Evolutionary conservation across 2,113 vertebrate genomes (phyloP), one percentile per base, ranked within the genome.

Genomic region (Dromaius novaehollandiae): DNA sequence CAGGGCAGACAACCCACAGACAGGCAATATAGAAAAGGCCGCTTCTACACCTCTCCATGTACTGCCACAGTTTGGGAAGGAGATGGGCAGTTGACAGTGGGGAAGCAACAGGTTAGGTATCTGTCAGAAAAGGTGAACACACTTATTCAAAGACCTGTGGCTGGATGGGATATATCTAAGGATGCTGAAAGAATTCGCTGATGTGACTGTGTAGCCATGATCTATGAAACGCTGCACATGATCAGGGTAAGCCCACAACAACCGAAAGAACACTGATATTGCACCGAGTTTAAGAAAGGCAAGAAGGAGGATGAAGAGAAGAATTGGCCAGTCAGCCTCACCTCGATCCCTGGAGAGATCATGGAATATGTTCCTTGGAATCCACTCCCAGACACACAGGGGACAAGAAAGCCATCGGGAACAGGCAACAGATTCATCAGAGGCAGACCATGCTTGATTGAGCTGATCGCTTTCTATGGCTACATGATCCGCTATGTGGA

Each of bases 211-310:
- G 25, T 40, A 44, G 48, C 53, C 34, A 53, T 20, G 32, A 51
- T 5, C 0, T 20, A 20, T 9, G 53, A 77, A 66, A 88, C 94
- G 93, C 75, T 8, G 16, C 56, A 79, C 11, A 12, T 0, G 0
- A 81, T 4, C 14, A 42, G 5, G 8, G 22, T 11, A 42, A 63
- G 26, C 56, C 7, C 30, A 19, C 38, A 80, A 32, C 21, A 58
- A 20, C 0, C 3, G 2, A 28, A 78, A 93, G 88, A 92, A 63
- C 10, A 20, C 9, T 70, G 50, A 13, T 46, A 63, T 19, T 61
- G 50, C 8, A 13, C 7, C 14, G 51, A 25, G 44, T 77, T 88
- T 53, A 63, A 73, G 44, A 81, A 90, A 74, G 48, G 8, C 11
- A 70, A 88, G 73, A 63, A 84, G 25, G 20, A 71, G 7, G 6